A percentile compares a stretch with the other conserved stretches of the same genome.
Conservation (phyloP, 2,888 invertebrate genomes). For the Heteromurus nitidus region DNA sequence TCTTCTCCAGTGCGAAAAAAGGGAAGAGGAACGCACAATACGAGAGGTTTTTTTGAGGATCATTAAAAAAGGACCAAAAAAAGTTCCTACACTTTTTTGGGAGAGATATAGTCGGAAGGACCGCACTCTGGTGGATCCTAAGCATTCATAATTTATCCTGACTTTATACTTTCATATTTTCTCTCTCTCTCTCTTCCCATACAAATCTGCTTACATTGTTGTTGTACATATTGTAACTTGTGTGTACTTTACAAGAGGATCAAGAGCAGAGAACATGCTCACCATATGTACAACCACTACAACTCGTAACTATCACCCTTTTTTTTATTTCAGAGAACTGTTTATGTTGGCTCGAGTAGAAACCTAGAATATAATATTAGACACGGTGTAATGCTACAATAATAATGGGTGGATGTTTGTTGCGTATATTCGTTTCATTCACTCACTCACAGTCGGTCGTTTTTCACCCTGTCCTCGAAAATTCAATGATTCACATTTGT, state of each 20-base stretch:
- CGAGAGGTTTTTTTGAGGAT: neutral
- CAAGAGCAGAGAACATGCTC: neutral
- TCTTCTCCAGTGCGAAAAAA: neutral
- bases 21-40: neutral
- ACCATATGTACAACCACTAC: neutral
- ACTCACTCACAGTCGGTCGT: no score
- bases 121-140: conserved; percentile 11
- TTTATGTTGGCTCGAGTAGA: neutral
- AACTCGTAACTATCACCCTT: neutral
- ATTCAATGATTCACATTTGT: no score
- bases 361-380: neutral
- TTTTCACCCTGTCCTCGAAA: no score
- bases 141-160: conserved; percentile 35
- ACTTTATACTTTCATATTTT: conserved; percentile 20
- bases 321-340: neutral
- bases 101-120: neutral
- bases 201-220: neutral
- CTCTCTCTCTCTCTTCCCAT: neutral
- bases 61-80: neutral
- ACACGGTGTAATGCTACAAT: neutral
- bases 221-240: conserved; percentile 2
- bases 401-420: no score
- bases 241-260: neutral
- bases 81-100: neutral
- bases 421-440: no score